These are phyloP conservation scores for Nannoperca obscura DNA, from an alignment of 2,797 vertebrate species.

Conservation along the genomic window DNA sequence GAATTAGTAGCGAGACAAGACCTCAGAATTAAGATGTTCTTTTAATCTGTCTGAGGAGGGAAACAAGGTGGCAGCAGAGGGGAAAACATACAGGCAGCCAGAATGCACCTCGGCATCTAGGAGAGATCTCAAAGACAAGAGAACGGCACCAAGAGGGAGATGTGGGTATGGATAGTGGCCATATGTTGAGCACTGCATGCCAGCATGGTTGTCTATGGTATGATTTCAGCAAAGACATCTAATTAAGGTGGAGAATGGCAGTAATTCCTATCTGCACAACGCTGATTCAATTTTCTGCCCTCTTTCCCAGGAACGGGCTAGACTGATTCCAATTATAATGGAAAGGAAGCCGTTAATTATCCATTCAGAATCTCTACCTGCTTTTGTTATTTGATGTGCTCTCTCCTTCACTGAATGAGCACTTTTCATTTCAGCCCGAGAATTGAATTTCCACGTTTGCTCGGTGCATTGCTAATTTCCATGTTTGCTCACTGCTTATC, in stretches of 20 bases:
- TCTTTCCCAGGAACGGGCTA: constrained; percentile 73
- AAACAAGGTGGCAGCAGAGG: constrained; percentile 67
- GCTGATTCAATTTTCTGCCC: constrained; percentile 84
- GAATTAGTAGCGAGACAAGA: constrained; percentile 68
- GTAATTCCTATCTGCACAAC: constrained; percentile 77
- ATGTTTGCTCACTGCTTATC: constrained; percentile 65
- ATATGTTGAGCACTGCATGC: constrained; percentile 77
- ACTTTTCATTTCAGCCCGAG: constrained; percentile 47
- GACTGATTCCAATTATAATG: constrained; percentile 82
- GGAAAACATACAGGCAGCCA: constrained; percentile 38
- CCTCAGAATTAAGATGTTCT: constrained; percentile 65
- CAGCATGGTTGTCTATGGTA: constrained; percentile 70
- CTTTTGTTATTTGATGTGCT: constrained; percentile 62
- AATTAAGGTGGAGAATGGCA: constrained; percentile 82
- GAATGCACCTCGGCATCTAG: constrained; percentile 23
- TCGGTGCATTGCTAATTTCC: constrained; percentile 61
- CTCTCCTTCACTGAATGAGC: constrained; percentile 56
- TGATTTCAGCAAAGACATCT: constrained; percentile 76
- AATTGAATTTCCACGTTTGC: constrained; percentile 66
- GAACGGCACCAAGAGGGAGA: constrained; percentile 58
- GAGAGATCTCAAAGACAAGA: constrained; percentile 66
- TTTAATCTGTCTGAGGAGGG: constrained; percentile 62
- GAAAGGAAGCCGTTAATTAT: constrained; percentile 83
- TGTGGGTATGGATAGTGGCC: constrained; percentile 67
- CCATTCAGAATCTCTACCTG: constrained; percentile 78